Conservation (phyloP, 2,113 vertebrate species). For the Onychostoma macrolepis region DNA sequence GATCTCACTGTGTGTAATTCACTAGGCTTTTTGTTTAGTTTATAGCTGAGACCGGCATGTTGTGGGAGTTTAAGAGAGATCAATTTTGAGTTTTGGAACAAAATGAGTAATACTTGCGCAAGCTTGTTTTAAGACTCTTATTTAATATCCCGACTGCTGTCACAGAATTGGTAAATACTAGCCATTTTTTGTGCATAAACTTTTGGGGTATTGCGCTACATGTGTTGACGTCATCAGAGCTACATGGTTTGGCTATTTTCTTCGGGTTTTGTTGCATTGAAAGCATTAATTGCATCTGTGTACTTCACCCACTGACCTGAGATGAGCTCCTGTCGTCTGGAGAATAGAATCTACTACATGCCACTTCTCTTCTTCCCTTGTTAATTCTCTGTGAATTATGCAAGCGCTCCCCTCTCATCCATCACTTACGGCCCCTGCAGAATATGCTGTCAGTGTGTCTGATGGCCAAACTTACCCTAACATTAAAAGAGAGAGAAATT, state of each 20-base stretch:
- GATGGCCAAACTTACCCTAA: not conserved
- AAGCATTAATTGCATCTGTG: not conserved
- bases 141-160: not conserved
- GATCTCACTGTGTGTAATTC: not conserved
- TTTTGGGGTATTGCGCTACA: not conserved
- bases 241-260: not conserved
- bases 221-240: not conserved
- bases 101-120: not conserved
- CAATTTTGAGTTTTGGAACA: not conserved
- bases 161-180: not conserved
- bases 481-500: not conserved
- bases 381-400: conserved; percentile 43
- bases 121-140: not conserved
- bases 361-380: not conserved
- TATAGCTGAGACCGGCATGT: not conserved
- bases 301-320: conserved; percentile 51
- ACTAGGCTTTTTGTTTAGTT: not conserved
- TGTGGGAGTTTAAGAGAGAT: not conserved
- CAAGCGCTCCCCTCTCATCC: conserved; percentile 24
- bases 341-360: not conserved
- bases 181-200: not conserved
- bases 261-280: not conserved
- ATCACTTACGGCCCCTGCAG: not conserved
- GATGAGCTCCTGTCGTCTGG: not conserved
- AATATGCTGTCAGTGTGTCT: not conserved